Evolutionary conservation across 2,113 vertebrate species (phyloP).

Genomic region (Alectura lathami): DNA sequence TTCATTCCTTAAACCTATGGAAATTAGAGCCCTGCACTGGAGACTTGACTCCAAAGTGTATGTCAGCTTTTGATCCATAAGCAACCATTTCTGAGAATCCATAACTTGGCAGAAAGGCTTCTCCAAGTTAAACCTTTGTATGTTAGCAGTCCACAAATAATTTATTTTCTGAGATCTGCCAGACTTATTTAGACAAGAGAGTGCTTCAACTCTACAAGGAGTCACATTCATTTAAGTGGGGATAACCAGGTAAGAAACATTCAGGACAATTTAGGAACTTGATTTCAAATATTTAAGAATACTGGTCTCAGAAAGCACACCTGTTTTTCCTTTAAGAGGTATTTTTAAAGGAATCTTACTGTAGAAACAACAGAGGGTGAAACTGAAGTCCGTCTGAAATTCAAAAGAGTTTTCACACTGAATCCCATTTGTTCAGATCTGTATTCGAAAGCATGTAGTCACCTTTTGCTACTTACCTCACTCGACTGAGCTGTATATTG

Average conservation of each 20-base stretch:
- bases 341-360: not conserved
- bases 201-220: not conserved
- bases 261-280: not conserved
- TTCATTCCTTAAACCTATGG: conserved; percentile 8
- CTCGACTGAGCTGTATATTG: not conserved
- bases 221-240: not conserved
- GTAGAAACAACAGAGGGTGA: not conserved
- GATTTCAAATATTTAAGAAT: not conserved
- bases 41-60: not conserved
- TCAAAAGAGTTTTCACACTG: not conserved
- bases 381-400: not conserved
- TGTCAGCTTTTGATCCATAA: conserved; percentile 25
- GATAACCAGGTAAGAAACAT: not conserved
- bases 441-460: not conserved
- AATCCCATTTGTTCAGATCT: not conserved
- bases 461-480: not conserved
- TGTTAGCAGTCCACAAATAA: not conserved
- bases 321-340: not conserved
- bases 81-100: conserved; percentile 47
- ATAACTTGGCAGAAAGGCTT: conserved; percentile 37
- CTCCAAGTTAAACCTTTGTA: conserved; percentile 17
- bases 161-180: not conserved
- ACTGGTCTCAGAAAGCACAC: not conserved
- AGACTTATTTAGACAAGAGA: not conserved
- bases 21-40: conserved; percentile 4